Base-by-base conservation (phyloP, 1,140 invertebrate species). In the Pygmarrhopalites habei region DNA sequence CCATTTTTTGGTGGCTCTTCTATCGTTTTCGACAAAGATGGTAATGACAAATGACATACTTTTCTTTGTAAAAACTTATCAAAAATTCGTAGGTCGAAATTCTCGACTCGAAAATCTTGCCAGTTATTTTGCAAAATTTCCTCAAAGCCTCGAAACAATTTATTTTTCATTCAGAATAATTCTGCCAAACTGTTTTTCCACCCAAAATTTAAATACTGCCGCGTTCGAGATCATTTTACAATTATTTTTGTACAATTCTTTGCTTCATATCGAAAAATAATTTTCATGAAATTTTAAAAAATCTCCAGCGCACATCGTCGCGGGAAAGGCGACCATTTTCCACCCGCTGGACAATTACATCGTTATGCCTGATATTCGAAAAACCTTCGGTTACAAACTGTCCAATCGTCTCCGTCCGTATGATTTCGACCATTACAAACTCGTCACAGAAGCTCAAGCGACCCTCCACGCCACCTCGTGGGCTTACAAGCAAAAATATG, bases 351-450 rank as follows among this genome's bases (percentile, higher is more conserved):
- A 49, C 23, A 49, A 58, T 58, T 41, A 41, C 56, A 58, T 58
- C n/a, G 23, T 58, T 14, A 41, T 58, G 30, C 29, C 30, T 12
- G 39, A 58, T 28, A 12, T 58, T 5, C 51, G 51, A 26, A 67
- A 76, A 35, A 14, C 51, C 5, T 21, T 21, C 23, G 51, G 51
- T 12, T 55, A 15, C 21, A 28, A 21, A 32, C 29, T 55, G 4
- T 23, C 10, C 5, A 26, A 55, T 19, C 14, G 51, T 12, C 29
- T 55, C 51, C 23, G 5, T 10, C 17, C 17, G 7, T 29, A 28
- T 32, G 51, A 55, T 29, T 23, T 55, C 15, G 51, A 28, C 26
- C 51, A 55, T 23, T 55, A 55, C 51, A 7, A 15, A 15, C 26
- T 55, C 14, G 51, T 55, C 26, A 58, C 41, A 10, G 56, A 58